Base-by-base conservation (phyloP, 2,113 vertebrate species). In the Phyllostomus discolor region DNA sequence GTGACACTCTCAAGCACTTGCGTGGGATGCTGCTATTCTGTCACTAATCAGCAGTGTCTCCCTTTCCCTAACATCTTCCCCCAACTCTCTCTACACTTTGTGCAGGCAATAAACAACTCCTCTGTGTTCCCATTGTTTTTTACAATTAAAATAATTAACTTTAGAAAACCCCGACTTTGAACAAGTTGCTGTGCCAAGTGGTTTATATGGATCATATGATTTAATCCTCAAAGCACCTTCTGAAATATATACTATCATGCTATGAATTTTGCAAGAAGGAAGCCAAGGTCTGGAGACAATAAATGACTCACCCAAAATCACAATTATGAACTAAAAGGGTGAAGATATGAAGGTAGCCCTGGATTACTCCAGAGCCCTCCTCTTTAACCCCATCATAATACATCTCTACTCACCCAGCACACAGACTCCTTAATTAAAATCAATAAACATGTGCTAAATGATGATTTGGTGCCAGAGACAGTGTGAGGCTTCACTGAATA, bases 361-460 rank as follows among this genome's bases (percentile, higher is more conserved):
- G 11, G 28, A 92, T 94, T 94, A 57, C 48, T 75, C 3, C 7
- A 67, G 19, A 81, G 11, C 9, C 33, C 4, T 91, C 35, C 2
- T 38, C 57, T 41, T 90, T 57, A 83, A 24, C 3, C 48, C 20
- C 43, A 4, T 57, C 62, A 73, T 17, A 12, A 72, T 33, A 38
- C 35, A 20, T 86, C 57, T 87, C 69, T 41, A 59, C 3, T 66
- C 0, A 38, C 16, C 54, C 84, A 76, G 59, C 38, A 93, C 2
- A 82, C 9, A 90, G 57, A 26, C 70, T 80, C 69, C 38, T 81
- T 96, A 78, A 81, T 88, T 59, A 94, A 92, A 94, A 85, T 90
- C 33, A 91, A 76, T 19, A 88, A 81, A 88, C 66, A 85, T 76
- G 80, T 80, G n/a, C 43, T 82, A 88, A 85, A 62, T 86, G 43